Conservation (phyloP, 2,797 vertebrate species). For the Odontamblyopus lacepedii region DNA sequence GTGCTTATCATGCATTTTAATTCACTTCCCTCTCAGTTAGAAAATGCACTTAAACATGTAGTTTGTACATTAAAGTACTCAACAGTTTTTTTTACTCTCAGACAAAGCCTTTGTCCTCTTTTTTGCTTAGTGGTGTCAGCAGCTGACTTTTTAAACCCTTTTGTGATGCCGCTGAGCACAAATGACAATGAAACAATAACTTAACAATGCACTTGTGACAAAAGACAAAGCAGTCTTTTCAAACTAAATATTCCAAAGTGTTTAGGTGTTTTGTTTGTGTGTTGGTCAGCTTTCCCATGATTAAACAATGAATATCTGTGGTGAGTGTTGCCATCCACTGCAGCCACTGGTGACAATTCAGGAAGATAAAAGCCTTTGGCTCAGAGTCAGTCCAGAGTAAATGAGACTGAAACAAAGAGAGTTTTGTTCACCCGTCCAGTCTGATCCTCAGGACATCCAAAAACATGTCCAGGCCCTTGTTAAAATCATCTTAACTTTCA, state of each 20-base stretch:
- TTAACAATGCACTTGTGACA: not conserved
- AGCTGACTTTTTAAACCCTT: not conserved
- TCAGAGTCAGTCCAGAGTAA: slow-evolving; percentile 49
- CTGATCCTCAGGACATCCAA: slow-evolving; percentile 29
- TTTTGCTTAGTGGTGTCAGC: not conserved
- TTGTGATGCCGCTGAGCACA: not conserved
- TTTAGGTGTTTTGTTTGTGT: not conserved
- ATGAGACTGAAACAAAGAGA: slow-evolving; percentile 56
- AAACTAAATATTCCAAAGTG: not conserved
- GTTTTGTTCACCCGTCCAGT: slow-evolving; percentile 58
- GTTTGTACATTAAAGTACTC: too few relatives aligned
- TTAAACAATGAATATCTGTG: slow-evolving; percentile 2
- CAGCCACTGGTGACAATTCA: slow-evolving; percentile 50
- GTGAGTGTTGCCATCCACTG: slow-evolving; percentile 30
- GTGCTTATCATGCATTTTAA: too few relatives aligned
- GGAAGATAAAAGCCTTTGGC: slow-evolving; percentile 39
- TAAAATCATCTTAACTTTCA: slow-evolving; percentile 23
- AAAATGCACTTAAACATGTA: too few relatives aligned
- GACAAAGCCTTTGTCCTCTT: not conserved
- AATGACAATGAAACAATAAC: not conserved
- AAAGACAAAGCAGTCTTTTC: not conserved
- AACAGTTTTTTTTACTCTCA: not conserved
- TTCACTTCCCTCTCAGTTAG: too few relatives aligned
- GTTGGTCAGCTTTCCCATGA: not conserved
- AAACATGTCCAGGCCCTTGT: slow-evolving; percentile 38